Evolutionary conservation across 2,888 invertebrate genomes (phyloP), one percentile per base, ranked within the genome.

Genomic region (Gordius sp.): DNA sequence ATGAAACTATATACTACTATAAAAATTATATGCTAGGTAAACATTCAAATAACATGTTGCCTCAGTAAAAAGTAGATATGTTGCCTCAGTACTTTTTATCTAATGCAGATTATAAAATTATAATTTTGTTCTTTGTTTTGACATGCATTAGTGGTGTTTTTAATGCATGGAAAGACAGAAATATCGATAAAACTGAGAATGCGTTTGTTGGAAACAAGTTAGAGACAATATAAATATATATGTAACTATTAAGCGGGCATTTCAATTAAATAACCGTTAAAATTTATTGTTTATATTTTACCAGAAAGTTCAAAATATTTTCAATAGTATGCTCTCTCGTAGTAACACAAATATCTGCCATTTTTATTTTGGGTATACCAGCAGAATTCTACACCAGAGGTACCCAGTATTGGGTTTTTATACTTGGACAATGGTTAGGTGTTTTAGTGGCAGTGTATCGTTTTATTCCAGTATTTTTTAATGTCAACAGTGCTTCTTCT

Each of bases 361-460:
- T 60, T 25, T 28, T 61, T 1, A 27, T 60, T 2, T 56, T 60
- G 28, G 60, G 60, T 4, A 4, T 61, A 23, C 23, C 55, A 2
- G 47, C 60, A 2, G 60, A 60, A 60, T 57, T 60, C 54, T 60
- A 61, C 56, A 47, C 57, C 18, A 60, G 58, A 13, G 60, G 60
- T 13, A 57, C 52, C 8, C 56, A 56, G n/a, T 56, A 23, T 20
- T 39, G 41, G 25, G 47, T 54, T 56, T 54, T 26, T 27, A 28
- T 28, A 8, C 4, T 54, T 2, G 55, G 26, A 16, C 55, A 54
- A 54, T 27, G 26, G 26, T 23, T 54, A 4, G 55, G 55, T 8
- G 28, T 54, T 27, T 16, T 54, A 16, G 28, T 54, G 26, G 26
- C 55, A 8, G 16, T 13, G 16, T 13, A 25, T 27, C 8, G 4